A percentile compares a stretch with the other conserved stretches of the same genome.
These are phyloP conservation scores for Crotophaga sulcirostris DNA, from an alignment of 2,113 vertebrate genomes.

Conservation along the genomic window DNA sequence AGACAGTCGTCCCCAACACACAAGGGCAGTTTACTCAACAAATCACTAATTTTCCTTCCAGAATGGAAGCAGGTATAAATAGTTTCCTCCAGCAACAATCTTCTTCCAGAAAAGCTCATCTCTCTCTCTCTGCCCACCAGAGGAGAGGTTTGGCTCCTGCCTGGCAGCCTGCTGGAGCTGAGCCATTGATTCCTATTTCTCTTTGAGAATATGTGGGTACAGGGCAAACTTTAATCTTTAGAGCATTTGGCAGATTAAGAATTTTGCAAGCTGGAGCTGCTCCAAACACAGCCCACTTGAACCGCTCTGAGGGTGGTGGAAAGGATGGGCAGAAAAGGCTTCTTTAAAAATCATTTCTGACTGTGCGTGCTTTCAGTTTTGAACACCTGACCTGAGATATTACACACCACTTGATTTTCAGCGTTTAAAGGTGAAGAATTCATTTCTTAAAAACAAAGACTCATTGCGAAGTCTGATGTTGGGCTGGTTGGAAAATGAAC, in stretches of 20 bases:
- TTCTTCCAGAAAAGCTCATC: background rate
- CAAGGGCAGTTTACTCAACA: background rate
- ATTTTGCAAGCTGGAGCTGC: background rate
- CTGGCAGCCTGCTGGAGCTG: background rate
- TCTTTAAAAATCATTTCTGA: background rate
- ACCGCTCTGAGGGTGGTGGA: background rate
- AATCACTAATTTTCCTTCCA: background rate
- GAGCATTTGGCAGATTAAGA: background rate
- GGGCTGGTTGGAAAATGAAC: background rate
- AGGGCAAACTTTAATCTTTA: background rate
- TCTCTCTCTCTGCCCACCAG: background rate
- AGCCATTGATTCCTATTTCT: background rate
- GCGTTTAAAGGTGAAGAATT: background rate
- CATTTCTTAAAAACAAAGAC: background rate
- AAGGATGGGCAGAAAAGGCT: background rate
- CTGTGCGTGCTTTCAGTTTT: background rate
- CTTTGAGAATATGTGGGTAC: background rate
- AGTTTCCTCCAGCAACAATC: background rate
- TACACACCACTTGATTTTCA: background rate
- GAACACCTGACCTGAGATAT: background rate
- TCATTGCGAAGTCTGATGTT: background rate
- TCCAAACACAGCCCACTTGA: background rate
- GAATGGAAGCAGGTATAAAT: background rate
- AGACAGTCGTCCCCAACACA: rapidly evolving
- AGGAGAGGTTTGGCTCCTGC: background rate